phyloP scores from a whole-genome alignment of 2,797 vertebrate genomes.

The Selene dorsalis region DNA sequence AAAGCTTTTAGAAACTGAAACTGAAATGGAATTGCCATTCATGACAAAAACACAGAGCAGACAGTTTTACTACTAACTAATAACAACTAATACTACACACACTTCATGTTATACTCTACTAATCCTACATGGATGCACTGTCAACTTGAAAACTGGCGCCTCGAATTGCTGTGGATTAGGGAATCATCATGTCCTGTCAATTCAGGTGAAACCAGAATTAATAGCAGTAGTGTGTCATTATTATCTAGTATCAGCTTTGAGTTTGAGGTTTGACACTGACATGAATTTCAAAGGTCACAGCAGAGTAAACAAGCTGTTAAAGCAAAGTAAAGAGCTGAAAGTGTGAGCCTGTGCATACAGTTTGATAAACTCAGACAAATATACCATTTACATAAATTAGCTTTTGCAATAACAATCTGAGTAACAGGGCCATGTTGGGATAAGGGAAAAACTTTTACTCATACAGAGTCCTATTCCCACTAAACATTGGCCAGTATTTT shows the following conservation, averaged over 20 bases:
- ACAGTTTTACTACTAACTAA: not conserved
- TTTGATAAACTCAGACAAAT: not conserved
- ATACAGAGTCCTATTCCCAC: no score
- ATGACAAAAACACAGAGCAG: not conserved
- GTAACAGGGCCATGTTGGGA: not conserved
- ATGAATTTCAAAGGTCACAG: conserved; percentile 5
- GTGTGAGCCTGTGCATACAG: not conserved
- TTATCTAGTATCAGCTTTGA: no score
- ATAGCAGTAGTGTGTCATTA: no score
- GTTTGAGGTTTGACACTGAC: no score
- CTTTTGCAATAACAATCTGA: no score
- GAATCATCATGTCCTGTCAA: conserved; percentile 55
- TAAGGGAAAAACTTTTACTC: no score
- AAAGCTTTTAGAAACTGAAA: not conserved
- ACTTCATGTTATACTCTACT: not conserved
- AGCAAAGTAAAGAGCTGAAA: not conserved
- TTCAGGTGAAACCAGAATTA: conserved; percentile 12
- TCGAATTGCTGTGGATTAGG: conserved; percentile 28
- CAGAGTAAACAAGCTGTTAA: not conserved
- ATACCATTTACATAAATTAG: not conserved
- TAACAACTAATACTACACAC: conserved; percentile 1
- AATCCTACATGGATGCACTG: conserved; percentile 20
- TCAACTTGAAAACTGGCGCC: conserved; percentile 31
- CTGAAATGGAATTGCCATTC: not conserved
- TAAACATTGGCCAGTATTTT: no score